Conservation (phyloP, 2,113 vertebrate species). For the Mellivora capensis region DNA sequence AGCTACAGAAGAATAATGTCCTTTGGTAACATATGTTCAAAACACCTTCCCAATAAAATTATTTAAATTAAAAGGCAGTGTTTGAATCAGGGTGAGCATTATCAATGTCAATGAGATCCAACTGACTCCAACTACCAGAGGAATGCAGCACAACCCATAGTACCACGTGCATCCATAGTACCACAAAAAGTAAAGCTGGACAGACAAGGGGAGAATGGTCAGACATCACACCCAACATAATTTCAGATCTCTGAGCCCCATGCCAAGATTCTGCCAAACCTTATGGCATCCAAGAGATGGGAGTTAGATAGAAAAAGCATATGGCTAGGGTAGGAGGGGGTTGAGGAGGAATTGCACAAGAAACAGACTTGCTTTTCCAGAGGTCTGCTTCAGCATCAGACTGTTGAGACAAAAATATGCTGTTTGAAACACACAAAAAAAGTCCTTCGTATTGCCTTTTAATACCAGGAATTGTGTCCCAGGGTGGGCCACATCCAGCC, state of each 20-base stretch:
- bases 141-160: background rate
- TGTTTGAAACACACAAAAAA: slow-evolving; percentile 44
- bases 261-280: slow-evolving; percentile 79
- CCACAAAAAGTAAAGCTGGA: background rate
- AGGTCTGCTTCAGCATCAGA: slow-evolving; percentile 67
- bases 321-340: slow-evolving; percentile 62
- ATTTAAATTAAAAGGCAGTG: slow-evolving; percentile 38
- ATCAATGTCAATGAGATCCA: slow-evolving; percentile 28
- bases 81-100: background rate
- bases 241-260: slow-evolving; percentile 55
- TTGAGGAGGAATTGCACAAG: slow-evolving; percentile 47
- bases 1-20: slow-evolving; percentile 41
- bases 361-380: slow-evolving; percentile 73
- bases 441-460: background rate
- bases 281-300: slow-evolving; percentile 63
- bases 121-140: background rate
- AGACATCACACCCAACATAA: slow-evolving; percentile 53
- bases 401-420: slow-evolving; percentile 58
- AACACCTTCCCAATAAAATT: slow-evolving; percentile 61
- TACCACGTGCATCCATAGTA: background rate
- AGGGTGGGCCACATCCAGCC: background rate
- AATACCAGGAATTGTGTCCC: background rate
- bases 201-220: slow-evolving; percentile 54
- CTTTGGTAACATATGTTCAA: slow-evolving; percentile 39
- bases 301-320: slow-evolving; percentile 69